Conservation (phyloP, 1,140 invertebrate genomes). For the Melipona quadrifasciata region DNA sequence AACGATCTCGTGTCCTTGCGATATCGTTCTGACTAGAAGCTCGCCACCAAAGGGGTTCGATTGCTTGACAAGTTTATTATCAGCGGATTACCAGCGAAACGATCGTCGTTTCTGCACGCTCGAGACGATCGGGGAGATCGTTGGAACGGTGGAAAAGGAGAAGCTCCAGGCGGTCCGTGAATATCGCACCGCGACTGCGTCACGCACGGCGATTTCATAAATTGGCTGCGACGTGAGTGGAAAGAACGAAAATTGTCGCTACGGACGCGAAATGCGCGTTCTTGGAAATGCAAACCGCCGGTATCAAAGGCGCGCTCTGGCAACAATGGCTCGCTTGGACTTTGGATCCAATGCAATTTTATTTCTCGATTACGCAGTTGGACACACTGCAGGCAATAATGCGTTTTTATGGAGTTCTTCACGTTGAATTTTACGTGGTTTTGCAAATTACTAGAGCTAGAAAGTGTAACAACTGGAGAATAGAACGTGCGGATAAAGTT, state of each 20-base stretch:
- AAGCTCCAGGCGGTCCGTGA: background rate
- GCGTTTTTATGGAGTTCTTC: too few relatives aligned
- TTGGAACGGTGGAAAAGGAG: background rate
- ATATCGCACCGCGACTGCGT: background rate
- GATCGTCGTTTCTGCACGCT: background rate
- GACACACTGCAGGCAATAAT: too few relatives aligned
- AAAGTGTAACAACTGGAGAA: too few relatives aligned
- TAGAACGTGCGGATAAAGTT: too few relatives aligned
- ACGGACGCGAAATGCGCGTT: background rate
- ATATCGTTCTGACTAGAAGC: background rate
- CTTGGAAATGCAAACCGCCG: background rate
- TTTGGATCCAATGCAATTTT: background rate
- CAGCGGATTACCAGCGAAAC: background rate
- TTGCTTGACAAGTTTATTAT: background rate
- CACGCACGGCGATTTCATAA: slow-evolving; percentile 20
- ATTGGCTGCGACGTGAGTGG: slow-evolving; percentile 17
- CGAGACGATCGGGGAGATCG: background rate
- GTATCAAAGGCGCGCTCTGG: background rate
- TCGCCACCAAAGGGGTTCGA: background rate
- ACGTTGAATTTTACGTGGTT: too few relatives aligned
- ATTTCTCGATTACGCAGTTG: background rate
- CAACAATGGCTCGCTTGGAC: background rate
- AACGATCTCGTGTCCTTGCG: background rate
- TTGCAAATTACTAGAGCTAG: too few relatives aligned
- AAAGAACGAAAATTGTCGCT: background rate